A percentile compares a stretch with the other conserved stretches of the same genome.
phyloP scores from a whole-genome alignment of 1,140 invertebrate genomes.

The Drosophila melanica region DNA sequence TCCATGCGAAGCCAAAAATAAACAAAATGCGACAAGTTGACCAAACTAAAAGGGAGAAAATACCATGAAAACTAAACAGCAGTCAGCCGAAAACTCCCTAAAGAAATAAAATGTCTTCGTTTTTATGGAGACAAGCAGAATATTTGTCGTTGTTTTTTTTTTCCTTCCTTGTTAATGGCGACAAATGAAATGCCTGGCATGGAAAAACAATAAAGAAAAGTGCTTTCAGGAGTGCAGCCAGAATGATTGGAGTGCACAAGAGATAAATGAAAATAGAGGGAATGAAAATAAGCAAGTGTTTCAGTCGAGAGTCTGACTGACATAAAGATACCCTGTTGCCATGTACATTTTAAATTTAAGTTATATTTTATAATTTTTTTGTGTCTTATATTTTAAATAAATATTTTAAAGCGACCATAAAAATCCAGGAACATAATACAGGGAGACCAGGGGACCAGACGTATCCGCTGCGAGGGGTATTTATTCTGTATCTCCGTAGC shows the following conservation, averaged over 20 bases:
- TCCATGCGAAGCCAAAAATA: conserved; percentile 47
- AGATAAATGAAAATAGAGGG: not conserved
- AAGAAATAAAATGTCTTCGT: conserved; percentile 20
- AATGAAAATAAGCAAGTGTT: not conserved
- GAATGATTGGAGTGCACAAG: conserved; percentile 30
- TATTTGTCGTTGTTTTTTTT: conserved; percentile 17
- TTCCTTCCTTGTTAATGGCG: not conserved
- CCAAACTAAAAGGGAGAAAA: conserved; percentile 4
- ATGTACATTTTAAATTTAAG: no score
- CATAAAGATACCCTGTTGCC: not conserved
- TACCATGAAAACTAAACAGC: conserved; percentile 16
- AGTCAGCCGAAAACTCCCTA: conserved; percentile 6
- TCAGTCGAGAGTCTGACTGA: not conserved
- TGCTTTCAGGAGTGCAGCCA: conserved; percentile 46
- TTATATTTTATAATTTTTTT: no score
- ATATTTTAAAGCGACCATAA: no score
- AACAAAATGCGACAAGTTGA: conserved; percentile 50
- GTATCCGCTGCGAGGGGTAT: not conserved
- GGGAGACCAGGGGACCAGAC: not conserved
- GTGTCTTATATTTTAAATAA: no score
- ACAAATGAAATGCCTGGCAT: conserved; percentile 43
- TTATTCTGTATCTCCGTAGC: conserved; percentile 32
- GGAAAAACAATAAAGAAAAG: conserved; percentile 70
- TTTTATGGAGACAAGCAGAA: conserved; percentile 24
- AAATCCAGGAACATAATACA: no score